A percentile compares a stretch with the other conserved stretches of the same genome.
phyloP scores from a whole-genome alignment of 2,113 vertebrate species.

The Heterotis niloticus region DNA sequence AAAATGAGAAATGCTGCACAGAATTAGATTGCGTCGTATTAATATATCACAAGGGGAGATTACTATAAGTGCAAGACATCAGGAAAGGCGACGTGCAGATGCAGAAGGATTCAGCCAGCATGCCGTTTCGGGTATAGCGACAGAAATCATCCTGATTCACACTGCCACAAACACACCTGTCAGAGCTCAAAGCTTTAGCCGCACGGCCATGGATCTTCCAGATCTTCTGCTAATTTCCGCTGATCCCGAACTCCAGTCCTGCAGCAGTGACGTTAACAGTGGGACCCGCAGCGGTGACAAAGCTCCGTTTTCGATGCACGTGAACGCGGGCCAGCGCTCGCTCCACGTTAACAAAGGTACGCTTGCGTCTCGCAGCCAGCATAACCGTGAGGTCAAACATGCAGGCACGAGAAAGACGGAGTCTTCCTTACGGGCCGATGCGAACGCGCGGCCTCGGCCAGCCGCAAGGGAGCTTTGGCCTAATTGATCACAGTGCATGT shows the following conservation, averaged over 20 bases:
- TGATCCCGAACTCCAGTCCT: not conserved
- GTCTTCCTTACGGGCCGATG: too few species aligned
- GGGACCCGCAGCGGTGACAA: not conserved
- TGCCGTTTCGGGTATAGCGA: not conserved
- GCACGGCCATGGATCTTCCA: not conserved
- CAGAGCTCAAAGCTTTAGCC: not conserved
- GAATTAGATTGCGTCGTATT: not conserved
- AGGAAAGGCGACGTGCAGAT: not conserved
- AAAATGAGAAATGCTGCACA: not conserved
- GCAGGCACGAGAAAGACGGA: not conserved
- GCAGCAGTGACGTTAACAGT: not conserved
- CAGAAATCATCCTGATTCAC: not conserved
- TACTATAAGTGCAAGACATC: not conserved
- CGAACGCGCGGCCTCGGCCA: not conserved
- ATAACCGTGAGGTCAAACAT: not conserved
- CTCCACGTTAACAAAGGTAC: not conserved
- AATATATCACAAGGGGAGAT: not conserved
- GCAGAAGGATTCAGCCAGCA: not conserved
- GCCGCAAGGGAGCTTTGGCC: too few species aligned
- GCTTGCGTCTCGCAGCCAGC: too few species aligned
- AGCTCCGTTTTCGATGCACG: too few species aligned
- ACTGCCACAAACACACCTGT: not conserved
- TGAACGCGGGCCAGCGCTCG: too few species aligned
- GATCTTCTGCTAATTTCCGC: not conserved
- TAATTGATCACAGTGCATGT: not conserved